These are phyloP conservation scores for Diplolepis rosae DNA, from an alignment of 2,888 invertebrate genomes.

Conservation along the genomic window DNA sequence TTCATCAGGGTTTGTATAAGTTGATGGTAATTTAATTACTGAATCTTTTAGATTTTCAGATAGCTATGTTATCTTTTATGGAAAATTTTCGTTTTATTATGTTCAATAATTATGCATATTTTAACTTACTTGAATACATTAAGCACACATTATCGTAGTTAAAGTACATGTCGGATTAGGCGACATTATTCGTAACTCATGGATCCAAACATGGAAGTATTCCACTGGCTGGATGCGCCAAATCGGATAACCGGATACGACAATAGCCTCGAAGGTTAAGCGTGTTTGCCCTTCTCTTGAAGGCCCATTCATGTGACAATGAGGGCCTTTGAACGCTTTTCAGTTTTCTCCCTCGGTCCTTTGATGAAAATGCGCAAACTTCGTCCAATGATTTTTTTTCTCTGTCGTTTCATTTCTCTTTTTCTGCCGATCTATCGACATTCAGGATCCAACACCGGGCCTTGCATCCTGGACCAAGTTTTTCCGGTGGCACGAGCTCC, in stretches of 20 bases:
- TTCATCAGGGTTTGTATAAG: neutral
- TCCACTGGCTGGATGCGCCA: conserved; percentile 54
- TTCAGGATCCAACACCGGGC: conserved; percentile 60
- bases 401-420: conserved; percentile 16
- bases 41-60: neutral
- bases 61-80: neutral
- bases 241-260: conserved; percentile 70
- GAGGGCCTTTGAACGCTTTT: conserved; percentile 63
- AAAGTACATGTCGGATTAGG: conserved; percentile 29
- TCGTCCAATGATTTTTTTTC: no score
- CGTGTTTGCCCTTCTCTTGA: conserved; percentile 73
- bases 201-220: conserved; percentile 33
- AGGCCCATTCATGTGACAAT: conserved; percentile 69
- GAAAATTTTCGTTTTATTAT: neutral
- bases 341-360: conserved; percentile 52
- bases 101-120: neutral
- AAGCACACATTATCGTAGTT: neutral
- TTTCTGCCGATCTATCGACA: conserved; percentile 43
- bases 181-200: conserved; percentile 32
- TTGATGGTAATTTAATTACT: neutral
- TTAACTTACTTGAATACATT: neutral
- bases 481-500: conserved; percentile 44
- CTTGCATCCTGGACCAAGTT: conserved; percentile 32
- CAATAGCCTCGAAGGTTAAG: conserved; percentile 71
- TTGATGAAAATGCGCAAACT: conserved; percentile 33